phyloP scores from a whole-genome alignment of 2,888 invertebrate species.

The Biston betularia region DNA sequence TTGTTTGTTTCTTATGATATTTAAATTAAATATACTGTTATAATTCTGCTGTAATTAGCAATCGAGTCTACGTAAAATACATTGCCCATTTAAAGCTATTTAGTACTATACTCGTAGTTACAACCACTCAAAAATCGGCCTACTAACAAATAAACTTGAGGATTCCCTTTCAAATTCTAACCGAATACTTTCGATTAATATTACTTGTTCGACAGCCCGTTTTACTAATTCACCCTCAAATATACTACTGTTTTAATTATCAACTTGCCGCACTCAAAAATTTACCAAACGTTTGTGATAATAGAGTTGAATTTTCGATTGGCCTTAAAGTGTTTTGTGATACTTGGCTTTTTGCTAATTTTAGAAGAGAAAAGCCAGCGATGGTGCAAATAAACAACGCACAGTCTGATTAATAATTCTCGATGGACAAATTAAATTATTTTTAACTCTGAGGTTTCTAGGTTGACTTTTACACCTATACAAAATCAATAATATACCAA shows the following conservation, averaged over 20 bases:
- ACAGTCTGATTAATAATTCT: slow-evolving; percentile 67
- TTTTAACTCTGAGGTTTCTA: slow-evolving; percentile 30
- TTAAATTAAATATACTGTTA: too few relatives aligned
- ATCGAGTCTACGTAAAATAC: too few relatives aligned
- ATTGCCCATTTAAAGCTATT: too few relatives aligned
- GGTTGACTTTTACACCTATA: too few relatives aligned
- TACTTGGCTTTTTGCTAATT: slow-evolving; percentile 50
- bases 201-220: slow-evolving; percentile 70
- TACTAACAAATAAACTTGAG: slow-evolving; percentile 60
- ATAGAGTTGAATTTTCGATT: slow-evolving; percentile 53
- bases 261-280: slow-evolving; percentile 47
- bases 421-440: slow-evolving; percentile 71
- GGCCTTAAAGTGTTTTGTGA: slow-evolving; percentile 44
- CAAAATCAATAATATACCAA: too few relatives aligned
- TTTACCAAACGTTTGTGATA: slow-evolving; percentile 47
- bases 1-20: too few relatives aligned
- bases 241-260: slow-evolving; percentile 52
- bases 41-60: too few relatives aligned
- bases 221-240: slow-evolving; percentile 72
- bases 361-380: slow-evolving; percentile 54
- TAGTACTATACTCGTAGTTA: slow-evolving; percentile 13
- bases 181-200: slow-evolving; percentile 77
- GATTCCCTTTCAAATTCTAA: slow-evolving; percentile 66
- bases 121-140: slow-evolving; percentile 32
- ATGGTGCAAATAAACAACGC: slow-evolving; percentile 67